Conservation (phyloP, 2,888 invertebrate species). For the Melinaea marsaeus region DNA sequence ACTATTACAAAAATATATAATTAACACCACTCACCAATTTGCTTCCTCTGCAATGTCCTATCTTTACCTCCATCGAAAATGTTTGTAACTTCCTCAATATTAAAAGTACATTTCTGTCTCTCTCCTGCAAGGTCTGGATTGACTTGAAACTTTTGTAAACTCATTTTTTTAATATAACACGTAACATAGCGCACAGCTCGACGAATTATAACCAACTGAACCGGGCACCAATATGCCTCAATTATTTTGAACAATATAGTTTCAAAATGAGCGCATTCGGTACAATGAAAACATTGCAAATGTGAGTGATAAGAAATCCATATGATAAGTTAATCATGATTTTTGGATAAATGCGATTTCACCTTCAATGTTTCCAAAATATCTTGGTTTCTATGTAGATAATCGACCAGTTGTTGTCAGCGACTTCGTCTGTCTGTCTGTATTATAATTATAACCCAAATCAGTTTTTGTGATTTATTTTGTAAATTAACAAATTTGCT, state of each 20-base stretch:
- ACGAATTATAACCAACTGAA: constrained; percentile 6
- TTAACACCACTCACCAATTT: constrained; percentile 52
- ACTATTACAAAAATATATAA: neutral
- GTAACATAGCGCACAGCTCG: constrained; percentile 6
- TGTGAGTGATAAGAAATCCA: no score
- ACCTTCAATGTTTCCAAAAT: no score
- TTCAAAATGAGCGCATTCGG: neutral
- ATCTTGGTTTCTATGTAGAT: no score
- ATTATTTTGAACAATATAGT: constrained; percentile 3
- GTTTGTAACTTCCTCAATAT: constrained; percentile 84
- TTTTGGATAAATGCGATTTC: no score
- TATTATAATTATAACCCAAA: no score
- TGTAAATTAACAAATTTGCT: no score
- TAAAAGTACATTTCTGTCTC: constrained; percentile 83
- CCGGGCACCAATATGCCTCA: neutral
- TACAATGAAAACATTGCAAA: no score
- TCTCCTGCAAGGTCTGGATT: constrained; percentile 84
- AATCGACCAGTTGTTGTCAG: no score
- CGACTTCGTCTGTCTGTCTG: no score
- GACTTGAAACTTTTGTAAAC: constrained; percentile 41
- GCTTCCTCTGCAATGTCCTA: constrained; percentile 81
- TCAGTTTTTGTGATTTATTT: no score
- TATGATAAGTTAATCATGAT: no score
- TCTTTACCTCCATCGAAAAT: constrained; percentile 85
- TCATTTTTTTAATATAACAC: constrained; percentile 13